phyloP scores from a whole-genome alignment of 1,140 invertebrate genomes.

The Cardiocondyla obscurior region DNA sequence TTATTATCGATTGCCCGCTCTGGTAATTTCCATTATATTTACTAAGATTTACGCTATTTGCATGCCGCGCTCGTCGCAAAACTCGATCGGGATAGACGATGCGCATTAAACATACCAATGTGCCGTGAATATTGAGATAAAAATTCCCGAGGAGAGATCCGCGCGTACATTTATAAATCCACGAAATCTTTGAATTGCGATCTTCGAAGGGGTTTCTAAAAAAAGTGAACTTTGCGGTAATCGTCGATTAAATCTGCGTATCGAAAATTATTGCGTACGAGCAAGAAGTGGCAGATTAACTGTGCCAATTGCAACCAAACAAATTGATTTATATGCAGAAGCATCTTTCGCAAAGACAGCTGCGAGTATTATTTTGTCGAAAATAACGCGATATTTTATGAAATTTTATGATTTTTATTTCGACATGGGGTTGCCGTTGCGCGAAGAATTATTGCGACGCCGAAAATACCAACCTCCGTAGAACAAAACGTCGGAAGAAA shows the following conservation, averaged over 20 bases:
- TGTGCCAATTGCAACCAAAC: background rate
- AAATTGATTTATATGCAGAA: background rate
- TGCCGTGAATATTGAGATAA: constrained; percentile 4
- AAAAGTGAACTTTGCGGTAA: background rate
- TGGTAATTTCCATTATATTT: constrained; percentile 36
- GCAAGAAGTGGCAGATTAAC: background rate
- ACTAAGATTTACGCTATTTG: constrained; percentile 53
- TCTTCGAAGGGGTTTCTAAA: background rate
- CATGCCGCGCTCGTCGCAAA: background rate
- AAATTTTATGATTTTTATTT: constrained; percentile 26
- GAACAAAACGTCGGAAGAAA: constrained; percentile 35
- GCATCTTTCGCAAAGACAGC: background rate
- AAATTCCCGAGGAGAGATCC: constrained; percentile 2
- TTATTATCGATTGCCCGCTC: constrained; percentile 10
- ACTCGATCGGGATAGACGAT: constrained; percentile 31
- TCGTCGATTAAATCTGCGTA: background rate
- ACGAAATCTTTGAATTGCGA: background rate
- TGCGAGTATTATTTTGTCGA: constrained; percentile 1
- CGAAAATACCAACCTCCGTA: constrained; percentile 21
- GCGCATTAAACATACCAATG: constrained; percentile 63
- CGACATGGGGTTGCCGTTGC: background rate
- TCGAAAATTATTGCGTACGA: background rate
- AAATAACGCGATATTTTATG: background rate
- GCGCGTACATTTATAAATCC: background rate
- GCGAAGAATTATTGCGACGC: constrained; percentile 28